These are phyloP conservation scores for Junco hyemalis DNA, from an alignment of 2,113 vertebrate genomes.

Conservation along the genomic window DNA sequence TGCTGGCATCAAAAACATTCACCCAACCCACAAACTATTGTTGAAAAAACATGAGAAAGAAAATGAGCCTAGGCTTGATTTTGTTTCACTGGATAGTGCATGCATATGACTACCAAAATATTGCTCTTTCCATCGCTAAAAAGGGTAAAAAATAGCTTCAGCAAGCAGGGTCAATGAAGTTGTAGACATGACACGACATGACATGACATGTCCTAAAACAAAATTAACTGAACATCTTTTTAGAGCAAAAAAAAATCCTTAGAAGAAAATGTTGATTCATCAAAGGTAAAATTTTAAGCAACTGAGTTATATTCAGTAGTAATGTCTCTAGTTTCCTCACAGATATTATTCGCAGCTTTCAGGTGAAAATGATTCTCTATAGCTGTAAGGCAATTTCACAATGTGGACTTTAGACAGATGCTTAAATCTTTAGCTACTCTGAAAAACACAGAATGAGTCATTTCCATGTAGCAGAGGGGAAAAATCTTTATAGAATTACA, in stretches of 20 bases:
- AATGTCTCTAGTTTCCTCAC: neutral
- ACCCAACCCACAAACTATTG: neutral
- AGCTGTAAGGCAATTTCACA: neutral
- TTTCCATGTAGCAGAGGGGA: neutral
- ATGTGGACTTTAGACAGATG: neutral
- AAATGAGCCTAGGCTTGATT: neutral
- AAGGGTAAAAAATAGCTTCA: neutral
- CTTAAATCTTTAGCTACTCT: neutral
- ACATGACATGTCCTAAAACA: neutral
- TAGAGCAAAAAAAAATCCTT: neutral
- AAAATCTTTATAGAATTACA: constrained; percentile 2
- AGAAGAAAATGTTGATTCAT: neutral
- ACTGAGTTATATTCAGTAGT: neutral
- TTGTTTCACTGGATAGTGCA: neutral
- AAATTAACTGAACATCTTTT: neutral
- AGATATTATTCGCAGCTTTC: neutral
- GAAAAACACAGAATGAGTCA: constrained; percentile 11
- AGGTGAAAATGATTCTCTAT: neutral
- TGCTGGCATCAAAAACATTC: neutral
- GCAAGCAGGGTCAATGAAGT: neutral
- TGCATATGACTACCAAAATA: neutral
- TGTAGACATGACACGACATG: neutral
- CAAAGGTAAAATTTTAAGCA: neutral
- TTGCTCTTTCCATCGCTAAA: neutral
- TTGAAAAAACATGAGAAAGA: neutral